phyloP scores from a whole-genome alignment of 2,888 invertebrate species.

The Andrena haemorrhoa region DNA sequence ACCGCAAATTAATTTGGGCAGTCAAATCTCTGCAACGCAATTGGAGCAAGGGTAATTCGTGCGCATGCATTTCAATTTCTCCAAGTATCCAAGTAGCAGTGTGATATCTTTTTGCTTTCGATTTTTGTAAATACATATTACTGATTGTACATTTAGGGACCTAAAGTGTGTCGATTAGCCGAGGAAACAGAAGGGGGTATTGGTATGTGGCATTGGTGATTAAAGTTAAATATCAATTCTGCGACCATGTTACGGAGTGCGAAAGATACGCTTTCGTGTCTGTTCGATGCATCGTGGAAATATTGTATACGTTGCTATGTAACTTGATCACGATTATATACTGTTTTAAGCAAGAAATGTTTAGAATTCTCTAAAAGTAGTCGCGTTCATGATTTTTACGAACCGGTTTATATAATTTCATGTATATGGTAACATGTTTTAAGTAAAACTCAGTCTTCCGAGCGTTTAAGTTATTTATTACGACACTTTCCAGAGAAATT shows the following conservation, averaged over 20 bases:
- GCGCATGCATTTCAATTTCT: slow-evolving; percentile 66
- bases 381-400: slow-evolving; percentile 14
- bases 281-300: slow-evolving; percentile 27
- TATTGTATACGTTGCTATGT: slow-evolving; percentile 13
- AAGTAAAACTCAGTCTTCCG: slow-evolving; percentile 16
- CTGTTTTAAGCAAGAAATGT: slow-evolving; percentile 16
- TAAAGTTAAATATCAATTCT: slow-evolving; percentile 45
- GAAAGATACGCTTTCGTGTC: slow-evolving; percentile 31
- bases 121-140: slow-evolving; percentile 37
- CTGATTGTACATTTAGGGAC: slow-evolving; percentile 29
- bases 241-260: slow-evolving; percentile 34
- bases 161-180: slow-evolving; percentile 32
- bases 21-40: slow-evolving; percentile 76
- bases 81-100: slow-evolving; percentile 52
- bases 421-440: slow-evolving; percentile 44
- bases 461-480: slow-evolving; percentile 2
- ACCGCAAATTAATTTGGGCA: slow-evolving; percentile 78
- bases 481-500: slow-evolving; percentile 9
- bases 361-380: background rate
- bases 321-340: slow-evolving; percentile 27
- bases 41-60: slow-evolving; percentile 82
- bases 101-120: slow-evolving; percentile 51
- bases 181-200: slow-evolving; percentile 53
- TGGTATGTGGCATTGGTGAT: slow-evolving; percentile 56
- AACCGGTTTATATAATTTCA: slow-evolving; percentile 43